Evolutionary conservation across 1,140 invertebrate genomes (phyloP).

Genomic region (Oryctes rhinoceros): DNA sequence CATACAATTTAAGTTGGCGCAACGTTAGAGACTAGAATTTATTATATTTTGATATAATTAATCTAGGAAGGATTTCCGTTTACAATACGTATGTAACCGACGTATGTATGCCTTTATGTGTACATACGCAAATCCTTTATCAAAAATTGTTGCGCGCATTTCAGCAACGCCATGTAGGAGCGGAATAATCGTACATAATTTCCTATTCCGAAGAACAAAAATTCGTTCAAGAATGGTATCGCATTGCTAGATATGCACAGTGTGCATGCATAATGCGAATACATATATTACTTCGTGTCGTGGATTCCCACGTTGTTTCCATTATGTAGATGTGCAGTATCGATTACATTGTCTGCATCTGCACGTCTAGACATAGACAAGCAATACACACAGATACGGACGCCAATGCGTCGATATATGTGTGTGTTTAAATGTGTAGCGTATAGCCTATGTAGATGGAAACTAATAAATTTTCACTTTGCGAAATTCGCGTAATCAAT

Average conservation of each 20-base stretch:
- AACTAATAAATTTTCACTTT: constrained; percentile 6
- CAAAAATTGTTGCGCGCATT: no score
- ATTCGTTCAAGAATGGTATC: constrained; percentile 4
- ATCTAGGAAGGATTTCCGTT: no score
- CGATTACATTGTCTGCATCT: neutral
- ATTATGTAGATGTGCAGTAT: constrained; percentile 1
- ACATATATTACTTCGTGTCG: neutral
- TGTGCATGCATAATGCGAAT: neutral
- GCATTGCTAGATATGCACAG: neutral
- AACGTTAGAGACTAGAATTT: no score
- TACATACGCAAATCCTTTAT: no score
- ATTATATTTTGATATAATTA: no score
- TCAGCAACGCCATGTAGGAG: no score
- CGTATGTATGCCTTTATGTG: no score
- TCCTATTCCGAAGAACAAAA: no score
- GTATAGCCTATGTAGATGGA: neutral
- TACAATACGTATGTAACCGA: no score
- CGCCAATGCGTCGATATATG: neutral
- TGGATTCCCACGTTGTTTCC: neutral
- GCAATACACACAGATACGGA: neutral
- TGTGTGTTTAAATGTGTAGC: neutral
- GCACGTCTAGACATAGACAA: neutral
- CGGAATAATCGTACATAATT: no score
- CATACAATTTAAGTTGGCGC: no score
- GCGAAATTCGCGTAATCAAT: neutral